phyloP scores from a whole-genome alignment of 2,797 vertebrate species.

The Yasuhikotakia modesta region DNA sequence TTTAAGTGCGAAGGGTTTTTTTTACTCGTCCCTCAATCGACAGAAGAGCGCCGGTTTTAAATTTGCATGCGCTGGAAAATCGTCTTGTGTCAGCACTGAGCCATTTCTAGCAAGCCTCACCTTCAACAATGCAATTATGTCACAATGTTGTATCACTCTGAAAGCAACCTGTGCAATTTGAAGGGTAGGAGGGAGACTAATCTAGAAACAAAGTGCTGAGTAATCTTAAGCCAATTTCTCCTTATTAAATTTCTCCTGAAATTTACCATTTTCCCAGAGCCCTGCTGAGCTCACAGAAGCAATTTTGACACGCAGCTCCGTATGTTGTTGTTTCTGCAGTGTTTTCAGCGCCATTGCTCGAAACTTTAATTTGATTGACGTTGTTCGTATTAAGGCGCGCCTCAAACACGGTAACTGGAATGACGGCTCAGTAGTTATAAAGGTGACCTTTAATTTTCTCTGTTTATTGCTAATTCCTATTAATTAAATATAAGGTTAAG shows the following conservation, averaged over 20 bases:
- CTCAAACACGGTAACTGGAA: slow-evolving; percentile 53
- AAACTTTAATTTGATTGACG: slow-evolving; percentile 58
- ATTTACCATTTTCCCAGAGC: slow-evolving; percentile 61
- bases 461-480: slow-evolving; percentile 63
- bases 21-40: slow-evolving; percentile 49
- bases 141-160: slow-evolving; percentile 63
- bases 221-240: slow-evolving; percentile 83
- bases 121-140: slow-evolving; percentile 66
- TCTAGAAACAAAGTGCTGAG: slow-evolving; percentile 84
- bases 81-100: slow-evolving; percentile 61
- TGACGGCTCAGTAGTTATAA: slow-evolving; percentile 55
- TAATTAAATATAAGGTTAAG: slow-evolving; percentile 62
- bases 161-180: slow-evolving; percentile 63
- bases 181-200: slow-evolving; percentile 63
- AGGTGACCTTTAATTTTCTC: slow-evolving; percentile 62
- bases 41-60: slow-evolving; percentile 51
- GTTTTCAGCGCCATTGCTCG: slow-evolving; percentile 42
- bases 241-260: slow-evolving; percentile 88
- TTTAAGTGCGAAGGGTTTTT: slow-evolving; percentile 19
- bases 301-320: slow-evolving; percentile 39
- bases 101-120: slow-evolving; percentile 57
- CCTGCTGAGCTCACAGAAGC: slow-evolving; percentile 60
- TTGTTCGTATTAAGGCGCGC: slow-evolving; percentile 53
- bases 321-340: slow-evolving; percentile 39
- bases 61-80: slow-evolving; percentile 65